phyloP scores from a whole-genome alignment of 2,113 vertebrate genomes.

The Halichoeres trimaculatus region DNA sequence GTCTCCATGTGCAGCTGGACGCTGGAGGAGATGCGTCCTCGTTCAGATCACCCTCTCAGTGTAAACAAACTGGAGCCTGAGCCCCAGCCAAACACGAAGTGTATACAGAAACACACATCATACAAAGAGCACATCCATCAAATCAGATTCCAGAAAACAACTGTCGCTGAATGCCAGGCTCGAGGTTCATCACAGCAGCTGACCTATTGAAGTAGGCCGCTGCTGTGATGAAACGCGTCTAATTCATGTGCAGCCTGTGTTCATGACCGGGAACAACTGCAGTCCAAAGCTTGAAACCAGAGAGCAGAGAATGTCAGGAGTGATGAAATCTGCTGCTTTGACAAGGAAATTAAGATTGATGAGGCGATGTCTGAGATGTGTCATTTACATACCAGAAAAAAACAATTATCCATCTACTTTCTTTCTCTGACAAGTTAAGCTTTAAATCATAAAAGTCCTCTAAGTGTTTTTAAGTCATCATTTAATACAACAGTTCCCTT shows the following conservation, averaged over 20 bases:
- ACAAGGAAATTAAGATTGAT: constrained; percentile 26
- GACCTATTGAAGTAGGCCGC: constrained; percentile 28
- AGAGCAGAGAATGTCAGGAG: constrained; percentile 54
- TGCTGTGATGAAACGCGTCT: background rate
- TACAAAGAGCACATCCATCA: constrained; percentile 63
- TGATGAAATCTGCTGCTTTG: background rate
- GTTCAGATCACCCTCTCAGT: constrained; percentile 59
- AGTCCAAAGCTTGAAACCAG: constrained; percentile 40
- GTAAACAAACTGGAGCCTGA: constrained; percentile 71
- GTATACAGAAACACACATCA: constrained; percentile 63
- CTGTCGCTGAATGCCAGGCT: constrained; percentile 50
- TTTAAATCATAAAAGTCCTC: background rate
- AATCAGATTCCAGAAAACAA: constrained; percentile 57
- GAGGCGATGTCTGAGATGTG: background rate
- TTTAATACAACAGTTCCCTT: no score
- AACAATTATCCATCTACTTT: background rate
- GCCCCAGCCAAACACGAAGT: constrained; percentile 64
- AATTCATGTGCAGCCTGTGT: constrained; percentile 12
- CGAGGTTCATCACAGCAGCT: constrained; percentile 37
- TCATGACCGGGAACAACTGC: constrained; percentile 54
- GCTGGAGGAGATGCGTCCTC: constrained; percentile 61
- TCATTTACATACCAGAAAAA: background rate
- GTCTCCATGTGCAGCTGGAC: constrained; percentile 71
- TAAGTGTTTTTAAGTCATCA: no score
- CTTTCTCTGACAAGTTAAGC: background rate